phyloP scores from a whole-genome alignment of 2,888 invertebrate species.

The Amorpha juglandis region DNA sequence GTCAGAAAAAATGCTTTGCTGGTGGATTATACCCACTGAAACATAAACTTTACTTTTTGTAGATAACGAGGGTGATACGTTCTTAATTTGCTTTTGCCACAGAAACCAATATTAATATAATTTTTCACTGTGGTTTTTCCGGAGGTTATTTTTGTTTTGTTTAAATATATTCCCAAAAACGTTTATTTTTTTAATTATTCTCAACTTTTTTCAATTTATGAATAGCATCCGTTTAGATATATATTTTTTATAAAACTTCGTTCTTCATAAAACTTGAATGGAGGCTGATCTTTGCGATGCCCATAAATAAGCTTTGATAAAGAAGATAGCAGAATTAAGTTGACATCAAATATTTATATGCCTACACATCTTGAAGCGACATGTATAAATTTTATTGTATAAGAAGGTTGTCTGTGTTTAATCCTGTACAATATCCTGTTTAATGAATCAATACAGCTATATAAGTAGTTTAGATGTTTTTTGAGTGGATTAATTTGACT shows the following conservation, averaged over 20 bases:
- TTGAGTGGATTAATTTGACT: no score
- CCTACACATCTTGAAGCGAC: no score
- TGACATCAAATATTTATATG: no score
- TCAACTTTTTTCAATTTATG: not conserved
- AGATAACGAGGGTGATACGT: not conserved
- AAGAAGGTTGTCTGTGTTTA: no score
- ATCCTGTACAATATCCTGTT: no score
- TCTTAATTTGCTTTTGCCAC: not conserved
- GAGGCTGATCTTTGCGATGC: not conserved
- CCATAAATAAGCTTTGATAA: not conserved
- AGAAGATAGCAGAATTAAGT: no score
- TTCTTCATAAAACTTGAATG: not conserved
- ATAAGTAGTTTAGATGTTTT: no score
- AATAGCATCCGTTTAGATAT: not conserved
- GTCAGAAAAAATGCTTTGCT: not conserved
- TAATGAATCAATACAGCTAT: no score
- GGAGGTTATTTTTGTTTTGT: not conserved
- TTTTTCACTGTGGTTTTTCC: not conserved
- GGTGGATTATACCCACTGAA: not conserved
- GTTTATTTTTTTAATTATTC: not conserved
- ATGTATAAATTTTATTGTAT: no score
- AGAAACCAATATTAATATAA: constrained; percentile 11
- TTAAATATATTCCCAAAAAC: not conserved
- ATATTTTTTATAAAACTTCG: not conserved
- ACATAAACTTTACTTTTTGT: not conserved